phyloP scores from a whole-genome alignment of 2,888 invertebrate species.

The Rhingia campestris region DNA sequence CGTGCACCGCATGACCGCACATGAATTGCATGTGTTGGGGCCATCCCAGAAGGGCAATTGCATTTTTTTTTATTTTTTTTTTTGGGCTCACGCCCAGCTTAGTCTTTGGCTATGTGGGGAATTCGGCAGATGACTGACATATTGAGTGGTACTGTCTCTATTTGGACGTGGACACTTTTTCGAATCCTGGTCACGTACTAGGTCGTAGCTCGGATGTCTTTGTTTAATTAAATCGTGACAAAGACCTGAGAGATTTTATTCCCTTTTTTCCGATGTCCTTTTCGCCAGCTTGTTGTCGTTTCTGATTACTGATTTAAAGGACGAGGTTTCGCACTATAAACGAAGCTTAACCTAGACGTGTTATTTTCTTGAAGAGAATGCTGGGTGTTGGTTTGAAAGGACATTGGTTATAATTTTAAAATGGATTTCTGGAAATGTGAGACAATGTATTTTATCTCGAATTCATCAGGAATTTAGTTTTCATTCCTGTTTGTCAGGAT shows the following conservation, averaged over 20 bases:
- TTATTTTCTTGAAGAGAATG: too few species aligned
- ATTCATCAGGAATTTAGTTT: too few species aligned
- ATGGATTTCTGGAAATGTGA: too few species aligned
- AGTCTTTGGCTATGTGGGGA: not conserved
- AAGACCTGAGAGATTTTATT: constrained; percentile 27
- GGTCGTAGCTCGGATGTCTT: constrained; percentile 2
- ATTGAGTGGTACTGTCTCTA: constrained; percentile 3
- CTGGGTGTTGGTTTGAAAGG: too few species aligned
- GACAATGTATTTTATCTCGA: too few species aligned
- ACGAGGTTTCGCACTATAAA: too few species aligned
- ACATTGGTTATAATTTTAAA: too few species aligned
- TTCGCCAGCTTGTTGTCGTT: constrained; percentile 8
- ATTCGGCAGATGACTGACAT: not conserved
- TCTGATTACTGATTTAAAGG: too few species aligned
- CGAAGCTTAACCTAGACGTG: too few species aligned
- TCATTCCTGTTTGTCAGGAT: too few species aligned
- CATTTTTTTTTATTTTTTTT: constrained; percentile 3
- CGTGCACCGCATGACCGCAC: constrained; percentile 30
- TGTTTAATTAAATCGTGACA: constrained; percentile 58
- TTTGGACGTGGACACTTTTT: constrained; percentile 21
- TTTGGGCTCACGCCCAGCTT: not conserved
- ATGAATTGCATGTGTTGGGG: constrained; percentile 12
- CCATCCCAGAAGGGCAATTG: not conserved
- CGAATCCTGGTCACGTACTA: constrained; percentile 48
- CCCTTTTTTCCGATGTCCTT: not conserved